These are phyloP conservation scores for Poecilia wingei DNA, from an alignment of 2,797 vertebrate species.

Conservation along the genomic window DNA sequence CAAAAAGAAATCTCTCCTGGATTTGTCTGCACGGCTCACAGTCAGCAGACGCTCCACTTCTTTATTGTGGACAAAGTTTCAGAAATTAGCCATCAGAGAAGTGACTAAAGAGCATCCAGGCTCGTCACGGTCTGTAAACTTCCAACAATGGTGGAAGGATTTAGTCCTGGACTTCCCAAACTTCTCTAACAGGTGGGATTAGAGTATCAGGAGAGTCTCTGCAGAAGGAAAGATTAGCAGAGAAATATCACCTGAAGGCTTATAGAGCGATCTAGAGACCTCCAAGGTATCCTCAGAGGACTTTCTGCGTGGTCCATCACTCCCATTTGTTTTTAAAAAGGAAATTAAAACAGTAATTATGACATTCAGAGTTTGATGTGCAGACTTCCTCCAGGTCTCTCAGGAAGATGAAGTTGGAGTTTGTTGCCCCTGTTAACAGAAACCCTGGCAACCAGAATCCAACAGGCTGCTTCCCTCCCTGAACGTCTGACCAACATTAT, in stretches of 20 bases:
- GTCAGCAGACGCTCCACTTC: conserved; percentile 33
- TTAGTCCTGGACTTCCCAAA: conserved; percentile 52
- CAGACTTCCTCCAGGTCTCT: conserved; percentile 52
- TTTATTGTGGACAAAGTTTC: conserved; percentile 29
- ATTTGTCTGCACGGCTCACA: conserved; percentile 35
- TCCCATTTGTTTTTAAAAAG: conserved; percentile 6
- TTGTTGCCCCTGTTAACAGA: conserved; percentile 61
- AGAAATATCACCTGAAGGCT: conserved; percentile 66
- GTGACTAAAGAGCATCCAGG: conserved; percentile 23
- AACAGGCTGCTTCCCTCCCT: conserved; percentile 46
- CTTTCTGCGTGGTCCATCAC: conserved; percentile 21
- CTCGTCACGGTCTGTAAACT: conserved; percentile 30
- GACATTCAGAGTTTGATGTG: conserved; percentile 54
- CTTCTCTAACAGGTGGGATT: conserved; percentile 61
- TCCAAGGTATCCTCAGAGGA: conserved; percentile 19
- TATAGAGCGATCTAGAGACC: conserved; percentile 56
- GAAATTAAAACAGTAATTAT: background rate
- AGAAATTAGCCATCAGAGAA: conserved; percentile 28
- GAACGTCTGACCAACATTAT: conserved; percentile 53
- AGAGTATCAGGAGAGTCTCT: conserved; percentile 69
- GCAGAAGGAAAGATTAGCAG: conserved; percentile 71
- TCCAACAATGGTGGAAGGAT: conserved; percentile 33
- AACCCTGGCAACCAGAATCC: conserved; percentile 60
- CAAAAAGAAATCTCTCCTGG: conserved; percentile 47
- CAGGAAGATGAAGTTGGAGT: conserved; percentile 61